Percentiles rank a stretch among this genome's conserved stretches.
phyloP scores from a whole-genome alignment of 2,113 vertebrate species.

The Scalopus aquaticus region DNA sequence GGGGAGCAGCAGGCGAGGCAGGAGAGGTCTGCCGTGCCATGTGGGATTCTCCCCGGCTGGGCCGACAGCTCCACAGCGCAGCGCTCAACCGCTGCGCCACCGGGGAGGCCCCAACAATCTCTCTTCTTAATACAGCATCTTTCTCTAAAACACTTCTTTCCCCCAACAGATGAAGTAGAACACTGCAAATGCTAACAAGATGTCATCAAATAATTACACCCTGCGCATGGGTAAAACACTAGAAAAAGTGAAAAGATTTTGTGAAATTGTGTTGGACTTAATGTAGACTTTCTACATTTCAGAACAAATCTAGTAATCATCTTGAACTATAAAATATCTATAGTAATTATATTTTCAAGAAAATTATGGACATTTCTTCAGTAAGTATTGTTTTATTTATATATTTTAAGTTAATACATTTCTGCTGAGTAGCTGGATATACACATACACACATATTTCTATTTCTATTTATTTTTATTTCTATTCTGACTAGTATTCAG shows the following conservation, averaged over 20 bases:
- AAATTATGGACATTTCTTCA: background rate
- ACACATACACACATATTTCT: background rate
- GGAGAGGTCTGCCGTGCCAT: no score
- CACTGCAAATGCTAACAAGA: fast-evolving
- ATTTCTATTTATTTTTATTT: background rate
- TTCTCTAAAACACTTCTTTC: background rate
- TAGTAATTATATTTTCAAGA: background rate
- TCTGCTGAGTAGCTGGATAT: background rate
- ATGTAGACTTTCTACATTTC: background rate
- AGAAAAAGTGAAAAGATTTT: background rate
- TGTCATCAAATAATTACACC: background rate
- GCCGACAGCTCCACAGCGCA: no score
- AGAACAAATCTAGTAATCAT: background rate
- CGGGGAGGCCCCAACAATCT: no score
- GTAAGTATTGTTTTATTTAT: background rate
- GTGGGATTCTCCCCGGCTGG: no score
- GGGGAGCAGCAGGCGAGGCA: no score
- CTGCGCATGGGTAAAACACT: background rate
- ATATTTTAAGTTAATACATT: background rate
- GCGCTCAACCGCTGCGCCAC: no score
- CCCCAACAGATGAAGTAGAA: background rate
- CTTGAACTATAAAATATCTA: background rate
- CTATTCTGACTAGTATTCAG: background rate
- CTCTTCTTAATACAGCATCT: no score
- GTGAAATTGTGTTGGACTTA: background rate